Percentiles rank a stretch among this genome's conserved stretches.
These are phyloP conservation scores for Drosophila tropicalis DNA, from an alignment of 1,140 invertebrate species.

Conservation along the genomic window DNA sequence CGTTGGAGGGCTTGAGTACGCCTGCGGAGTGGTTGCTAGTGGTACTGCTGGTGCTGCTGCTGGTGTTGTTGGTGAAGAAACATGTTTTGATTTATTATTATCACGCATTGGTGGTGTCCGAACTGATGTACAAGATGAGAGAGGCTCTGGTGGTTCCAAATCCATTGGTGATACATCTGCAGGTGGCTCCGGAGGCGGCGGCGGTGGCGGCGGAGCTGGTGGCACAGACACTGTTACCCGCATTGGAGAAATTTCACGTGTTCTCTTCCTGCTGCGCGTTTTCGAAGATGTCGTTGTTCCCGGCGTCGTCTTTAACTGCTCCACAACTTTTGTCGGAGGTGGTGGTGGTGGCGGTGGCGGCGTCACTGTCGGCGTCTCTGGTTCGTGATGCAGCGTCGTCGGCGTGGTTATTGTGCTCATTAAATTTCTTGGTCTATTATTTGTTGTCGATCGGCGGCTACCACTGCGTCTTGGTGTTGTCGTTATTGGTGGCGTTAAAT, in stretches of 20 bases:
- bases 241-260: background rate
- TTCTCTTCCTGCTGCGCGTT: background rate
- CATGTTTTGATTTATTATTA: background rate
- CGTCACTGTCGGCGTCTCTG: background rate
- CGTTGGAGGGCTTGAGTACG: background rate
- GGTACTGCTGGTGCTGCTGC: background rate
- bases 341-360: background rate
- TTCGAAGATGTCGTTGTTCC: background rate
- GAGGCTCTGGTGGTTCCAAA: background rate
- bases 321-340: background rate
- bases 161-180: background rate
- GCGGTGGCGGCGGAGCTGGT: background rate
- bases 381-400: background rate
- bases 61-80: background rate
- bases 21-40: background rate
- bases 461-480: background rate
- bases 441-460: conserved; percentile 11
- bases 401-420: background rate
- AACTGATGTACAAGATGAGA: too few relatives aligned
- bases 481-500: conserved; percentile 1
- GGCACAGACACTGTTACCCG: background rate
- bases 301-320: background rate
- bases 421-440: conserved; percentile 13
- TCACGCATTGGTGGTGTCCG: too few relatives aligned
- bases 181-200: background rate